A percentile compares a stretch with the other conserved stretches of the same genome.
Evolutionary conservation across 1,140 invertebrate species (phyloP).

Genomic region (Drosophila lini): DNA sequence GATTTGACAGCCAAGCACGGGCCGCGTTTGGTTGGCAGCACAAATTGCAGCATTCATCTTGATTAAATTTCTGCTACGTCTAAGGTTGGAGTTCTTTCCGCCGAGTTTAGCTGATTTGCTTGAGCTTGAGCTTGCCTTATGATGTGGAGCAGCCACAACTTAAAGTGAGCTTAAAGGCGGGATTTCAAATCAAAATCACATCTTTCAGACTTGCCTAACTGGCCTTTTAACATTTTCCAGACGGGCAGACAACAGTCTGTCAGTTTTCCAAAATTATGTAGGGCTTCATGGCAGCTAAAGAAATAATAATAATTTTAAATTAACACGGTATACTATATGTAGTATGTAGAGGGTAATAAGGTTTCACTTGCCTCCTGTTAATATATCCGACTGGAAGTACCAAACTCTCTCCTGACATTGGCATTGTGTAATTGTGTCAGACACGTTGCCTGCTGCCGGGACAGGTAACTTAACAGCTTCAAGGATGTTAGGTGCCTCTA

Average conservation of each 20-base stretch:
- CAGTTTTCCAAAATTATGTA: background rate
- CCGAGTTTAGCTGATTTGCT: slow-evolving; percentile 27
- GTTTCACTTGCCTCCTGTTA: background rate
- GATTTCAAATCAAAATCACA: slow-evolving; percentile 24
- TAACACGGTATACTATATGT: background rate
- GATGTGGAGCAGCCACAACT: slow-evolving; percentile 18
- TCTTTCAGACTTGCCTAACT: background rate
- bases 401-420: background rate
- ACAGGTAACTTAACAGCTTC: slow-evolving; percentile 34
- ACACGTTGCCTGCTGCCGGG: background rate
- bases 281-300: background rate
- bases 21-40: slow-evolving; percentile 59
- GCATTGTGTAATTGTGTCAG: slow-evolving; percentile 6
- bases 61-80: slow-evolving; percentile 66
- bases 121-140: slow-evolving; percentile 37
- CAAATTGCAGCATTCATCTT: slow-evolving; percentile 81
- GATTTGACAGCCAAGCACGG: slow-evolving; percentile 70
- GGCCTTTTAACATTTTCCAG: background rate
- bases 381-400: background rate
- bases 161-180: slow-evolving; percentile 16
- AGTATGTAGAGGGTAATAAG: background rate
- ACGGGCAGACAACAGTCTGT: background rate
- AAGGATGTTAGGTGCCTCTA: slow-evolving; percentile 15
- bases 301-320: background rate
- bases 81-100: slow-evolving; percentile 26